Conservation (phyloP, 1,140 invertebrate genomes). For the Apis florea region DNA sequence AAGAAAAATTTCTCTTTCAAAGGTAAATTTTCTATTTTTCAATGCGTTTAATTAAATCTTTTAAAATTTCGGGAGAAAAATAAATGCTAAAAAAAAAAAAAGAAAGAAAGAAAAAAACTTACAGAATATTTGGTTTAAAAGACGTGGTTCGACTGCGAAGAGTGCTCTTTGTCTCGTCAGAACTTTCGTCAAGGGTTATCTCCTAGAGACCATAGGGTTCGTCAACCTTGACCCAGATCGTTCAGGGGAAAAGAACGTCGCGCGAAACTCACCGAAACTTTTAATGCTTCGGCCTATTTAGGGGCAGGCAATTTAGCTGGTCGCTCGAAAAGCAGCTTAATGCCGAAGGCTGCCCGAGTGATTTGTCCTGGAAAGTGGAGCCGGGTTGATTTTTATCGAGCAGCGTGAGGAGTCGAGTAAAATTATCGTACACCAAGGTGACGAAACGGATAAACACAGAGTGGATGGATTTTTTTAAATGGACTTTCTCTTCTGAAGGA, state of each 20-base stretch:
- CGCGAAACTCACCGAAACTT: slow-evolving; percentile 17
- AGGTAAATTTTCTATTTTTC: neutral
- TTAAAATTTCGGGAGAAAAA: neutral
- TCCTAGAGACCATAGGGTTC: slow-evolving; percentile 10
- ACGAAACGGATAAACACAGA: neutral
- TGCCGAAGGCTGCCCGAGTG: neutral
- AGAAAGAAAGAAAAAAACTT: no score
- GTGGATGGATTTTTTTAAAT: neutral
- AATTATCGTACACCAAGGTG: neutral
- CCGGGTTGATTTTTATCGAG: slow-evolving; percentile 3
- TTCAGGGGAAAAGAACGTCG: neutral
- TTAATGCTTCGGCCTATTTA: slow-evolving; percentile 45
- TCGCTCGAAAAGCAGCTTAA: slow-evolving; percentile 33
- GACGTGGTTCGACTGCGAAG: no score
- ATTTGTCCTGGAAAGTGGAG: neutral
- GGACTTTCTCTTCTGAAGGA: neutral
- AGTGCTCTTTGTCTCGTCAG: neutral
- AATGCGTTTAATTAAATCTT: neutral
- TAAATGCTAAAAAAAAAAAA: neutral
- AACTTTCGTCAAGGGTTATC: neutral
- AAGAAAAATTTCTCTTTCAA: neutral
- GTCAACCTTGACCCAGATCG: slow-evolving; percentile 42
- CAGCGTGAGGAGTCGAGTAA: neutral
- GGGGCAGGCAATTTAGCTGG: slow-evolving; percentile 18
- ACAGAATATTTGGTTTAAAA: neutral